These are phyloP conservation scores for Micrasema longulum DNA, from an alignment of 1,140 invertebrate genomes.

Conservation along the genomic window DNA sequence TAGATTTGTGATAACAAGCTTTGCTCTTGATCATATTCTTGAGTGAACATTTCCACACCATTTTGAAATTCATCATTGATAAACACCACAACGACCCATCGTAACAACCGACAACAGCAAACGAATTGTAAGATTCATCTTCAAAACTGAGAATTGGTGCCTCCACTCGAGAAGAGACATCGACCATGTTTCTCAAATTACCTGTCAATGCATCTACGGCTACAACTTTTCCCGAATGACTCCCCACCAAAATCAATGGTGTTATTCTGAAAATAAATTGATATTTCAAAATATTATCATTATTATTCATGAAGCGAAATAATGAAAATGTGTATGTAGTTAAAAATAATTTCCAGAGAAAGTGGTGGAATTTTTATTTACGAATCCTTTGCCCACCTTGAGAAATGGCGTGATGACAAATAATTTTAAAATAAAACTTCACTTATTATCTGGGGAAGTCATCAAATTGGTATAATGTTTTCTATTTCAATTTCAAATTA, in stretches of 20 bases:
- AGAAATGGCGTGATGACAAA: no score
- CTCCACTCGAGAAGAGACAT: slow-evolving; percentile 61
- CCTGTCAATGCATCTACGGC: slow-evolving; percentile 66
- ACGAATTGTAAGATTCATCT: slow-evolving; percentile 45
- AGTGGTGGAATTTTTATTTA: no score
- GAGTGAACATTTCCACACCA: slow-evolving; percentile 74
- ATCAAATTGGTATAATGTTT: no score
- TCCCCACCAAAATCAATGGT: slow-evolving; percentile 65
- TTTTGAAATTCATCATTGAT: slow-evolving; percentile 65
- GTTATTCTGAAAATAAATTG: background rate
- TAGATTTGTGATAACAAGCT: slow-evolving; percentile 64
- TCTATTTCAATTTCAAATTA: no score
- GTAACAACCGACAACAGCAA: slow-evolving; percentile 73
- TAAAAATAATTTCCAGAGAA: no score
- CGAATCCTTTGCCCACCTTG: no score
- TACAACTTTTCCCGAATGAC: slow-evolving; percentile 72
- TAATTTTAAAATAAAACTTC: no score
- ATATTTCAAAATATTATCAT: no score
- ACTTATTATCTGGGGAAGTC: no score
- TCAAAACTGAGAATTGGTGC: slow-evolving; percentile 59
- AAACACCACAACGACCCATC: slow-evolving; percentile 76
- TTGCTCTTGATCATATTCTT: slow-evolving; percentile 76
- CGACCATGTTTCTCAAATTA: slow-evolving; percentile 58
- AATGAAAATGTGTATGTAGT: no score
- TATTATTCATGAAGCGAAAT: no score